These are phyloP conservation scores for Zaprionus africanus DNA, from an alignment of 1,140 invertebrate genomes.

Conservation along the genomic window DNA sequence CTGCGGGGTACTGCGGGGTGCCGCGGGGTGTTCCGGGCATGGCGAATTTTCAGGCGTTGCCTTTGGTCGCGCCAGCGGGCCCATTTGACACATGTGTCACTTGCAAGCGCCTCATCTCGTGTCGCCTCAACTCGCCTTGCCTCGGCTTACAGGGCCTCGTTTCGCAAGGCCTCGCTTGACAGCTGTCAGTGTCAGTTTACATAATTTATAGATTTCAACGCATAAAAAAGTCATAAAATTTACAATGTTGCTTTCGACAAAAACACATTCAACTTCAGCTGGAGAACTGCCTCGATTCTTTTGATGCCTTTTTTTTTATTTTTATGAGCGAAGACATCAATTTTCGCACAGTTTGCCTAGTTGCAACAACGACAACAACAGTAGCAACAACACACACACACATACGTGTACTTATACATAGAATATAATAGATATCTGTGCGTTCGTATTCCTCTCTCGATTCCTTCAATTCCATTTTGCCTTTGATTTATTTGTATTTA, in stretches of 20 bases:
- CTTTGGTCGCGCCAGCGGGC: conserved; percentile 57
- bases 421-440: conserved; percentile 13
- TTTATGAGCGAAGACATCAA: conserved; percentile 80
- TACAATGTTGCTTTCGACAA: conserved; percentile 82
- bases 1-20: not conserved
- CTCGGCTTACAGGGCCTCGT: not conserved
- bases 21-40: conserved; percentile 17
- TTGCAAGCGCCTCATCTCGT: conserved; percentile 68
- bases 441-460: conserved; percentile 54
- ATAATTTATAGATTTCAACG: conserved; percentile 82
- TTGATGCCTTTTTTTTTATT: conserved; percentile 79
- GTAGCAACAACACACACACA: conserved; percentile 34
- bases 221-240: conserved; percentile 83
- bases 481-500: conserved; percentile 82
- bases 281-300: conserved; percentile 30
- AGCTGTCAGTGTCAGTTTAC: conserved; percentile 82
- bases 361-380: conserved; percentile 21
- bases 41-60: conserved; percentile 47
- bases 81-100: conserved; percentile 82
- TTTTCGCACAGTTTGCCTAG: conserved; percentile 67
- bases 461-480: conserved; percentile 55
- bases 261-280: conserved; percentile 40
- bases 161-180: conserved; percentile 63
- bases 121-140: not conserved
- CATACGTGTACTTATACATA: conserved; percentile 14